Evolutionary conservation across 2,113 vertebrate genomes (phyloP), one percentile per base, ranked within the genome.

Genomic region (Nicator chloris): DNA sequence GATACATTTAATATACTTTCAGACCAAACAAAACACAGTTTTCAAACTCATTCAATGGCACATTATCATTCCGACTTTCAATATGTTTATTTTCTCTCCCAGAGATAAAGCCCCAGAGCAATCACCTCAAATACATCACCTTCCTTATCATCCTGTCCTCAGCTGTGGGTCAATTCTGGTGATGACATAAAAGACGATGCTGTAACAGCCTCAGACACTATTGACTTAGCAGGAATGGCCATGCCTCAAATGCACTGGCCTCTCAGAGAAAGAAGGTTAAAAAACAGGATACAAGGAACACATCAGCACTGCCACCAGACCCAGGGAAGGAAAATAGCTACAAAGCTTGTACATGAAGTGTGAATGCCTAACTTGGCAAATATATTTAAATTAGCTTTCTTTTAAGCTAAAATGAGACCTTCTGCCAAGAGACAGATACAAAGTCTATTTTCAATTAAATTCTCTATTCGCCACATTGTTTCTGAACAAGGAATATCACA

Each of bases 11-110:
- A 80, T n/a, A 39, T 26, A 64, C 28, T 84, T 71, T 39, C 30
- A 78, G 51, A 78, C 4, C 7, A 27, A 76, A 92, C 8, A 91
- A 69, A 86, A 26, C 20, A n/a, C 4, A 5, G 39, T 66, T 93
- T 92, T 50, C 24, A 82, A 75, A 68, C 28, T 78, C 61, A 68
- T 79, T 88, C 81, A 86, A 66, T 21, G 8, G 22, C 44, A 81
- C 2, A 5, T 77, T 64, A 80, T 80, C 42, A 75, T 63, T 86
- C 47, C 0, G 0, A 66, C 39, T 90, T 91, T 37, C 64, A 86
- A 6, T n/a, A 92, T 44, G 95, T 69, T 96, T 91, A 80, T 90
- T 90, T 79, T 73, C 76, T 72, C 90, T 77, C 23, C 63, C 49
- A 80, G 84, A 92, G 47, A 85, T 76, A 84, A 76, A 59, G 44